Percentiles rank a stretch among this genome's conserved stretches.
phyloP scores from a whole-genome alignment of 2,888 invertebrate species.

The Eurytoma adleriae region DNA sequence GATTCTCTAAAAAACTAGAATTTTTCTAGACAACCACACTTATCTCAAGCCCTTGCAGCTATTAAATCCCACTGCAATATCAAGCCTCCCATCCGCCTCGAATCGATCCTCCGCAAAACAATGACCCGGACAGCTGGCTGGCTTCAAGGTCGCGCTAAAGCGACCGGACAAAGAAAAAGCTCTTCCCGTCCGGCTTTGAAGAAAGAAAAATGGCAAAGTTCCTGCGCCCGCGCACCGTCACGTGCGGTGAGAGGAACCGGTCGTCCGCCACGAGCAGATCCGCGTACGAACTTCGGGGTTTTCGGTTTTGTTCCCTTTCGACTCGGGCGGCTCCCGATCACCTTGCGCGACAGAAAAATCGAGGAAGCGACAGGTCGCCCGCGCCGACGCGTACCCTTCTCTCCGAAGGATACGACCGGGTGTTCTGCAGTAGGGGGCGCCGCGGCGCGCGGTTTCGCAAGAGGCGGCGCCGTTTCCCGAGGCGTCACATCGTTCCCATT shows the following conservation, averaged over 20 bases:
- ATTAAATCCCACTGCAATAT: too few species aligned
- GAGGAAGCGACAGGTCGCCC: background rate
- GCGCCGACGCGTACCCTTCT: background rate
- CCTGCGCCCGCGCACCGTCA: too few species aligned
- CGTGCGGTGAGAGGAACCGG: conserved; percentile 36
- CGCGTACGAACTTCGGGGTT: conserved; percentile 12
- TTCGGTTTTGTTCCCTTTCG: background rate
- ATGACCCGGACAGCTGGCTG: too few species aligned
- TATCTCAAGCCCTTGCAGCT: too few species aligned
- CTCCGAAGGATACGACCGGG: background rate
- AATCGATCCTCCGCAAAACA: too few species aligned
- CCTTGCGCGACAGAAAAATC: conserved; percentile 14
- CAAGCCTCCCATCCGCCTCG: too few species aligned
- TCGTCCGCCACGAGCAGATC: conserved; percentile 29
- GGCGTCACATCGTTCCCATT: conserved; percentile 50
- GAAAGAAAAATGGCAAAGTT: background rate
- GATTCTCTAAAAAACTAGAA: too few species aligned
- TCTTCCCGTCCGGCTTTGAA: background rate
- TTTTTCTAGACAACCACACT: too few species aligned
- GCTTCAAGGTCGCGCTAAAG: conserved; percentile 3
- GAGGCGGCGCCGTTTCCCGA: conserved; percentile 32
- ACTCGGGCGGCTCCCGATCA: background rate
- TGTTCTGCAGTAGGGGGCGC: background rate
- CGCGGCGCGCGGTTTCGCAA: conserved; percentile 30
- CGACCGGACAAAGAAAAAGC: background rate